Evolutionary conservation across 2,888 invertebrate genomes (phyloP), one percentile per base, ranked within the genome.

Genomic region (Leptinotarsa rubiginosa): DNA sequence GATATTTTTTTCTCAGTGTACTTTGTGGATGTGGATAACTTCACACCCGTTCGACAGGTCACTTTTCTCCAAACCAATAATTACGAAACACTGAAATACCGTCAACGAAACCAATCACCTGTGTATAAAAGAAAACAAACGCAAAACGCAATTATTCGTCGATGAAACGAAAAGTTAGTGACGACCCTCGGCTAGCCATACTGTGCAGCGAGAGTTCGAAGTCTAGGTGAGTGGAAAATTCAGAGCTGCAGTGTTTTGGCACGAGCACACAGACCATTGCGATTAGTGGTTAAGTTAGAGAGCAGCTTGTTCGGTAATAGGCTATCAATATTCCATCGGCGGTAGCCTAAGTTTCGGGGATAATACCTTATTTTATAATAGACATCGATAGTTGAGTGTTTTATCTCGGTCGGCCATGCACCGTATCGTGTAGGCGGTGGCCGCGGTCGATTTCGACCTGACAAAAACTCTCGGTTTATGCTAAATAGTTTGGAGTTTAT

Each of bases 311-410:
- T 65, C 69, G 68, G 68, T 72, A 75, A 69, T 72, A 69, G 56
- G 71, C 72, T 72, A 72, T 75, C 69, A 72, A 75, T 72, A 75
- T 75, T 72, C 75, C 65, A 72, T 69, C 69, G 72, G 72, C 49
- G 69, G 65, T 64, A 69, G 62, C 72, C 75, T 31, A n/a, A 75
- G 69, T 75, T 75, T 72, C 41, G 72, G 54, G 69, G 72, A 75
- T 75, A 75, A 69, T 69, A 56, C 75, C 69, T 69, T 65, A 75
- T 75, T 75, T 75, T 75, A 75, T 75, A 69, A 75, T 69, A 52
- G 68, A 68, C 68, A 68, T 68, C 68, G 68, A 54, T 68, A 68
- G 52, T 54, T 13, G 68, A 52, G 54, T 54, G 68, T 52, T 68
- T 68, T 68, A 68, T 68, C 68, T 54, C 54, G 68, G 25, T 49